A percentile compares a stretch with the other conserved stretches of the same genome.
These are phyloP conservation scores for Odontocerum albicorne DNA, from an alignment of 2,888 invertebrate species.

Conservation along the genomic window DNA sequence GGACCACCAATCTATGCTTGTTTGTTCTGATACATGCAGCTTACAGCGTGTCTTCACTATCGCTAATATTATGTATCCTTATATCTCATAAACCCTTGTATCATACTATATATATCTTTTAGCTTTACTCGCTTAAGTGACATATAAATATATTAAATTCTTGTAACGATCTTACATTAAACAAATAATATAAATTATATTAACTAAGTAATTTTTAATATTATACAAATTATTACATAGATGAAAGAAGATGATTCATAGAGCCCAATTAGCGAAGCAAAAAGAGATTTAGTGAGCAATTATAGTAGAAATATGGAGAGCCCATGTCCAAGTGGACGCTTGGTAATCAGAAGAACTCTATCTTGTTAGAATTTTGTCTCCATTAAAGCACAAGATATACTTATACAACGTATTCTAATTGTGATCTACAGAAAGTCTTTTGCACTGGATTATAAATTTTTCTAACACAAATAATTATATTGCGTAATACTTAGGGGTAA, in stretches of 20 bases:
- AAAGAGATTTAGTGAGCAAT: too few species aligned
- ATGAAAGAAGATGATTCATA: too few species aligned
- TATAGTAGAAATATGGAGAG: too few species aligned
- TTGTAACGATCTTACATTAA: slow-evolving; percentile 7
- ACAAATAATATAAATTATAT: slow-evolving; percentile 4
- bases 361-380: slow-evolving; percentile 24
- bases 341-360: slow-evolving; percentile 33
- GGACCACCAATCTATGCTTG: slow-evolving; percentile 37
- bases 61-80: slow-evolving; percentile 24
- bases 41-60: slow-evolving; percentile 32
- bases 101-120: slow-evolving; percentile 14
- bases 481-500: slow-evolving; percentile 11
- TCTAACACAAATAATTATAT: slow-evolving; percentile 27
- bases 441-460: slow-evolving; percentile 34
- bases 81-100: slow-evolving; percentile 23
- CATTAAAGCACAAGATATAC: slow-evolving; percentile 34
- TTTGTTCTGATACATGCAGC: slow-evolving; percentile 21
- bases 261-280: too few species aligned
- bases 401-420: slow-evolving; percentile 35
- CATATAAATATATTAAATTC: neutral
- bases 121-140: neutral
- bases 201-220: too few species aligned
- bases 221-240: too few species aligned
- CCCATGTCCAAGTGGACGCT: slow-evolving; percentile 27
- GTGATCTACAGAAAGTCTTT: slow-evolving; percentile 34